These are phyloP conservation scores for Siniperca undulata DNA, from an alignment of 2,797 vertebrate species.

Conservation along the genomic window DNA sequence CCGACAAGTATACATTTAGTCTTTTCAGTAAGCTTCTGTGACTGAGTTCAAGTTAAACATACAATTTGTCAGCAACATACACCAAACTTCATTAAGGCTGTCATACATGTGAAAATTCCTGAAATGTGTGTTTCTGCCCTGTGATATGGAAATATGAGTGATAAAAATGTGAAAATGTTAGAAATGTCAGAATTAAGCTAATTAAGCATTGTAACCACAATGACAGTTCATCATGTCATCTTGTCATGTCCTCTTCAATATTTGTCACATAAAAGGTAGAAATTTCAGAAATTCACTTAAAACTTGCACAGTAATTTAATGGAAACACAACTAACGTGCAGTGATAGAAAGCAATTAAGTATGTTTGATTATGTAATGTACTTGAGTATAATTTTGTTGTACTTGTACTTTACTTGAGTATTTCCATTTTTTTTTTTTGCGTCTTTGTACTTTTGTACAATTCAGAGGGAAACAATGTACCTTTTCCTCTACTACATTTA, in stretches of 20 bases:
- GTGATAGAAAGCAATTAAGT: neutral
- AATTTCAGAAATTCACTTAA: neutral
- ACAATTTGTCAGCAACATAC: constrained; percentile 11
- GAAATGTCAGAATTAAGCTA: neutral
- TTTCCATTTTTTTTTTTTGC: too few species aligned
- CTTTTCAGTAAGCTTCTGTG: neutral
- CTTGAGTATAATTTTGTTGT: neutral
- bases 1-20: neutral
- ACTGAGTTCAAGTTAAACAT: neutral
- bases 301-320: neutral
- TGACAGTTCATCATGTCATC: neutral
- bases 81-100: neutral
- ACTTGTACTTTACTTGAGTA: neutral
- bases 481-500: neutral
- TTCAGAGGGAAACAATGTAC: neutral
- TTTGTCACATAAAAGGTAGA: too few species aligned
- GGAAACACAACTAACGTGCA: neutral
- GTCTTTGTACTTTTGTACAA: neutral
- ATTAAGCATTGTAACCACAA: neutral
- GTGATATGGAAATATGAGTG: neutral
- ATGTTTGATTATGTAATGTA: neutral
- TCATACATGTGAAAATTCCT: neutral
- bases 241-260: neutral
- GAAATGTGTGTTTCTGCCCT: neutral
- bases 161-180: neutral